phyloP scores from a whole-genome alignment of 1,140 invertebrate species.

The Bactericera cockerelli region DNA sequence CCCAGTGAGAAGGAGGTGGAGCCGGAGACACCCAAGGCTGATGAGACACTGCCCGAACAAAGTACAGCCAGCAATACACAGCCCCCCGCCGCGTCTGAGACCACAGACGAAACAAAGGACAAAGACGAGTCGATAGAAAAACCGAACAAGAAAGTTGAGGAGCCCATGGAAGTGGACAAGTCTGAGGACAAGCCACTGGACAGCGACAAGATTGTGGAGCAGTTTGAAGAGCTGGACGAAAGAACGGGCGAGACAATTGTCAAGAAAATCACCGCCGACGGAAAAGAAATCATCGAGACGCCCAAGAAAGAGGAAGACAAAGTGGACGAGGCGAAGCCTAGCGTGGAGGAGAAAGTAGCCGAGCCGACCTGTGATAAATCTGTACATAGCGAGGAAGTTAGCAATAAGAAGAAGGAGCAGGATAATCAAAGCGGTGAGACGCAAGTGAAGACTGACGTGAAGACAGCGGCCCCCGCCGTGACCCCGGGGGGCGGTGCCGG shows the following conservation, averaged over 20 bases:
- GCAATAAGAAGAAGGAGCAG: constrained; percentile 15
- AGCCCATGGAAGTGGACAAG: constrained; percentile 20
- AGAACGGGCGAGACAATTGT: constrained; percentile 16
- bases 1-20: constrained; percentile 20
- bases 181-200: constrained; percentile 22
- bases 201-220: constrained; percentile 15
- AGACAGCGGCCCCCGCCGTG: not conserved
- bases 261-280: constrained; percentile 14
- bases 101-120: constrained; percentile 18
- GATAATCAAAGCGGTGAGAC: constrained; percentile 13
- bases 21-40: constrained; percentile 21
- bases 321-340: constrained; percentile 21
- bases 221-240: constrained; percentile 20
- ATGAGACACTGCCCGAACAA: constrained; percentile 11
- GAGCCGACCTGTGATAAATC: constrained; percentile 28
- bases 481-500: not conserved
- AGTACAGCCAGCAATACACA: constrained; percentile 21
- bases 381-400: constrained; percentile 39
- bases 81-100: constrained; percentile 9
- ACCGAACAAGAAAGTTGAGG: constrained; percentile 13
- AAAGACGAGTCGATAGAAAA: constrained; percentile 16
- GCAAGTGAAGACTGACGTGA: not conserved
- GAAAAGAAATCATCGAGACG: constrained; percentile 20
- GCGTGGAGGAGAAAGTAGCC: constrained; percentile 11
- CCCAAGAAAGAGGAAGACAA: constrained; percentile 21